phyloP scores from a whole-genome alignment of 1,140 invertebrate species.

The Drosophila simulans region DNA sequence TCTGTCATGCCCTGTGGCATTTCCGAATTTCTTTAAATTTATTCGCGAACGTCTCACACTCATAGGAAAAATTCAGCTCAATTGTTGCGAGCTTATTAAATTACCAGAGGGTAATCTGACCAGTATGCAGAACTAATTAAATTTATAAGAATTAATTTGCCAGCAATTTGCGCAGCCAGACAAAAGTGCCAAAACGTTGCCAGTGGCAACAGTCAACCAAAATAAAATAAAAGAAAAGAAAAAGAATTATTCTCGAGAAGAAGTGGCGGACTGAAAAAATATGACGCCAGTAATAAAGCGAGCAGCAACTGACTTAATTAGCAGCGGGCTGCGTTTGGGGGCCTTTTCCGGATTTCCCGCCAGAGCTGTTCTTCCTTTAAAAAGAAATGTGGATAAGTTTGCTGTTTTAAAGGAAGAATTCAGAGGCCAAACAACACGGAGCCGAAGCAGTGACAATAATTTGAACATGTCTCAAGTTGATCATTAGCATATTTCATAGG shows the following conservation, averaged over 20 bases:
- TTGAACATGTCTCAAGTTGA: slow-evolving; percentile 81
- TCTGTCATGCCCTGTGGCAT: slow-evolving; percentile 6
- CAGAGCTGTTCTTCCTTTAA: not conserved
- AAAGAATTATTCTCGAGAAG: slow-evolving; percentile 19
- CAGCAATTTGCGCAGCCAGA: slow-evolving; percentile 47
- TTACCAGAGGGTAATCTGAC: slow-evolving; percentile 40
- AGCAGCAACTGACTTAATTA: slow-evolving; percentile 69
- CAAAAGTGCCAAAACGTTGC: slow-evolving; percentile 59
- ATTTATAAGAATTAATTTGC: slow-evolving; percentile 81
- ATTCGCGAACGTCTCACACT: not conserved
- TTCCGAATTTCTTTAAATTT: not conserved
- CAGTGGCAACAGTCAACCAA: slow-evolving; percentile 43
- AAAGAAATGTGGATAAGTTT: slow-evolving; percentile 10
- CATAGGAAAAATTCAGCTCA: not conserved
- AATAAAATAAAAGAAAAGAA: slow-evolving; percentile 5
- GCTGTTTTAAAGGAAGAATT: slow-evolving; percentile 37
- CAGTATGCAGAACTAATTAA: slow-evolving; percentile 69
- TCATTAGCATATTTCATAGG: slow-evolving; percentile 82
- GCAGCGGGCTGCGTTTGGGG: slow-evolving; percentile 32
- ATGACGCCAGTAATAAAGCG: slow-evolving; percentile 54
- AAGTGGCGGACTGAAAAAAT: slow-evolving; percentile 30
- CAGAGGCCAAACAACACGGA: slow-evolving; percentile 47
- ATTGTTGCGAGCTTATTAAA: slow-evolving; percentile 27
- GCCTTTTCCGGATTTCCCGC: slow-evolving; percentile 20
- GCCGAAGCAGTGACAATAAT: slow-evolving; percentile 65